These are phyloP conservation scores for Pegoplata infirma DNA, from an alignment of 2,888 invertebrate species.

Conservation along the genomic window DNA sequence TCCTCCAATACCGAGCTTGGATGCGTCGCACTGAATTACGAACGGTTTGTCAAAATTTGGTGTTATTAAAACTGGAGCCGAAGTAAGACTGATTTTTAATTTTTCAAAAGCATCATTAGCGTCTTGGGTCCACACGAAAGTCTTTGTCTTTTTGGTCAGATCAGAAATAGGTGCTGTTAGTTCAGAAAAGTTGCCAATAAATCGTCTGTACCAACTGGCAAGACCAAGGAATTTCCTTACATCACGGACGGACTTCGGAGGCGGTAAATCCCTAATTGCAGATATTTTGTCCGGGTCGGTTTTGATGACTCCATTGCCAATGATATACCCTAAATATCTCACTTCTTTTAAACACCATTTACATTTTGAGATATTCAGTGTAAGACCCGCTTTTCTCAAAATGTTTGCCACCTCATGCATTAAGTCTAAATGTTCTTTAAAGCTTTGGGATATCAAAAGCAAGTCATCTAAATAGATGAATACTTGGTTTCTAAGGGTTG, in stretches of 20 bases:
- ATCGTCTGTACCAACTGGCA: slow-evolving; percentile 59
- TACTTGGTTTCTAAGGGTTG: slow-evolving; percentile 39
- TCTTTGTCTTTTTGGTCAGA: slow-evolving; percentile 17
- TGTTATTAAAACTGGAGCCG: slow-evolving; percentile 51
- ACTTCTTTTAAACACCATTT: slow-evolving; percentile 57
- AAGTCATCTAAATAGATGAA: too few relatives aligned
- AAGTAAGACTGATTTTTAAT: slow-evolving; percentile 31
- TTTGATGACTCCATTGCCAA: slow-evolving; percentile 55
- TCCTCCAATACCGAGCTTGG: not conserved
- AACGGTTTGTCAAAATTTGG: slow-evolving; percentile 52
- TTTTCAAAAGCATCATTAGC: slow-evolving; percentile 43
- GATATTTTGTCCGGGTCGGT: slow-evolving; percentile 55
- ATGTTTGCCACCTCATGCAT: slow-evolving; percentile 30
- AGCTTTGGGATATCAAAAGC: too few relatives aligned
- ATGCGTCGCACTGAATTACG: slow-evolving; percentile 46
- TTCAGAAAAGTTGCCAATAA: slow-evolving; percentile 32
- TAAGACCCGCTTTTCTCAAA: slow-evolving; percentile 43
- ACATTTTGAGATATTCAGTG: slow-evolving; percentile 52
- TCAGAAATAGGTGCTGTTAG: slow-evolving; percentile 47
- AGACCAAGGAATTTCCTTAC: slow-evolving; percentile 57
- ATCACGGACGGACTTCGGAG: slow-evolving; percentile 45
- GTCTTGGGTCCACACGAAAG: slow-evolving; percentile 43
- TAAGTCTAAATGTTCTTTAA: slow-evolving; percentile 25
- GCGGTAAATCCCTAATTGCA: slow-evolving; percentile 51
- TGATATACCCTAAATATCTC: slow-evolving; percentile 55